phyloP scores from a whole-genome alignment of 2,888 invertebrate genomes.

The Sinodicranocentrus sp. region DNA sequence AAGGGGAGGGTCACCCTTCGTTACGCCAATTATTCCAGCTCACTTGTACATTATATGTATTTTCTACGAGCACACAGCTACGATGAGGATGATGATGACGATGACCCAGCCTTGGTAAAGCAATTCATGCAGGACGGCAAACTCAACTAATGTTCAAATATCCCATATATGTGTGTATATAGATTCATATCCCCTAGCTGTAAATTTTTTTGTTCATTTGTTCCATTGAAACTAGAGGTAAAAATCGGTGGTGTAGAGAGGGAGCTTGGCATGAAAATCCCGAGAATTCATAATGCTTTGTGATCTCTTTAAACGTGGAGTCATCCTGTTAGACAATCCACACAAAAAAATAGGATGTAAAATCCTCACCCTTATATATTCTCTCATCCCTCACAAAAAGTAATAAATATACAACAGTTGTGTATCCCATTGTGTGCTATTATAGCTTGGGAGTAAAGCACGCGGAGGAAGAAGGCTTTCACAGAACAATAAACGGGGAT shows the following conservation, averaged over 20 bases:
- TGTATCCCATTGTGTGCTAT: background rate
- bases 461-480: constrained; percentile 43
- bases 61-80: constrained; percentile 33
- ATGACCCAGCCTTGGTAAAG: constrained; percentile 17
- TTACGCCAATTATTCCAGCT: constrained; percentile 74
- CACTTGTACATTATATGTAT: constrained; percentile 50
- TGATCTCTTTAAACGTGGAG: constrained; percentile 44
- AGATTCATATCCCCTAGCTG: constrained; percentile 22
- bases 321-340: constrained; percentile 56
- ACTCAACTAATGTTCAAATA: background rate
- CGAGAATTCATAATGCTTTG: too few species aligned
- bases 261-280: too few species aligned
- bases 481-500: constrained; percentile 64
- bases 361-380: background rate
- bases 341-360: constrained; percentile 32
- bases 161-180: constrained; percentile 18
- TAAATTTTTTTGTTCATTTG: too few species aligned
- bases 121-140: constrained; percentile 54
- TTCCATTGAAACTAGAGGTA: too few species aligned
- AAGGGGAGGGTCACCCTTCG: constrained; percentile 71
- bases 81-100: too few species aligned
- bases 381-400: too few species aligned
- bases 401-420: too few species aligned
- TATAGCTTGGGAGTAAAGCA: background rate
- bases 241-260: too few species aligned